Evolutionary conservation across 2,113 vertebrate genomes (phyloP).

Genomic region (Cololabis saira): DNA sequence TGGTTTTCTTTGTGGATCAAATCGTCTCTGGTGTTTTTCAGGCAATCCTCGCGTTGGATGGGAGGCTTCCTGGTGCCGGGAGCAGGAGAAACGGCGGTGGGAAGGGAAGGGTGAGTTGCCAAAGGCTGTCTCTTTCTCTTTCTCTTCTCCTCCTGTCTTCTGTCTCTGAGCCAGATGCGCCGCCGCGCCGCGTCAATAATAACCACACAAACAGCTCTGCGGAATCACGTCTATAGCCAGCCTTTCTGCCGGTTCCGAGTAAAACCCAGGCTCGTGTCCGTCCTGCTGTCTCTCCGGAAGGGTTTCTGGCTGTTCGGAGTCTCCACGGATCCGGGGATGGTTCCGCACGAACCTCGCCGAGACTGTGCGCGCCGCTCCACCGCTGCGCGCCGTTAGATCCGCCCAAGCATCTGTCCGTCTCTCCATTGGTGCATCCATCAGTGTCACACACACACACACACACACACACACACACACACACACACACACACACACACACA

Average conservation of each 20-base stretch:
- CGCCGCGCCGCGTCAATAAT: conserved; percentile 63
- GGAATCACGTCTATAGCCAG: conserved; percentile 57
- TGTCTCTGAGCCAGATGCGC: conserved; percentile 81
- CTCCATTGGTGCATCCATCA: conserved; percentile 95
- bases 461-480: conserved; percentile 60
- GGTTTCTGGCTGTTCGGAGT: conserved; percentile 31
- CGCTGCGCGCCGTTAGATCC: conserved; percentile 88
- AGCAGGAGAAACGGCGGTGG: conserved; percentile 41
- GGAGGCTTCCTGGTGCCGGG: conserved; percentile 15
- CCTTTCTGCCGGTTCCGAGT: conserved; percentile 29
- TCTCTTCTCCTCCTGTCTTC: conserved; percentile 63
- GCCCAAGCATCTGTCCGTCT: conserved; percentile 98
- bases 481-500: conserved; percentile 79
- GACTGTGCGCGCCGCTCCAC: conserved; percentile 77
- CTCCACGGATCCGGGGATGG: conserved; percentile 76
- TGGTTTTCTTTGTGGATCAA: not conserved
- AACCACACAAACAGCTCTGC: conserved; percentile 61
- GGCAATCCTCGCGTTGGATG: conserved; percentile 64
- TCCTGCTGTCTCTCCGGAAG: conserved; percentile 19
- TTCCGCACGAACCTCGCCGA: conserved; percentile 76
- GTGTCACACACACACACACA: conserved; percentile 83
- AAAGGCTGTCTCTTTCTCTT: conserved; percentile 67
- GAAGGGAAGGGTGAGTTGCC: conserved; percentile 85
- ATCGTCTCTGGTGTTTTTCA: conserved; percentile 72
- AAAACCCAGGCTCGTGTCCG: not conserved